Evolutionary conservation across 2,797 vertebrate species (phyloP), one percentile per base, ranked within the genome.

Genomic region (Austrolebias charrua): DNA sequence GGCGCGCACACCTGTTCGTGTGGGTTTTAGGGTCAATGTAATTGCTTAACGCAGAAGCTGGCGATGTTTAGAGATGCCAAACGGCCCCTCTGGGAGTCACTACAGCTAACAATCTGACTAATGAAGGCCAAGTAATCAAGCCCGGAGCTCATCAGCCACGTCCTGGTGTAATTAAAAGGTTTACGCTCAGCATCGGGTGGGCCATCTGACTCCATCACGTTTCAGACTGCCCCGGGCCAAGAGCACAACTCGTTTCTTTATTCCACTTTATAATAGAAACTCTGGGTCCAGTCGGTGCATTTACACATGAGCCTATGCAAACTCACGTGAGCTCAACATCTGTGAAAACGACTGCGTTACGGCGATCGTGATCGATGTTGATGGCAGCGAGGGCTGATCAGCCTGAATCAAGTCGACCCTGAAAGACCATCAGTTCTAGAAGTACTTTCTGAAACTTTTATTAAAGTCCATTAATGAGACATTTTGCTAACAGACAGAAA

Each of bases 91-190:
- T 72, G 89, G 87, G 89, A 90, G 83, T 77, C 79, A 83, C 86
- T 81, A 79, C 79, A 80, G 78, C 84, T 89, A 80, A 83, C 86
- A 84, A 80, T 84, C 81, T 83, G 85, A 85, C 81, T 84, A 86
- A 90, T 86, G 88, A 88, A 89, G 85, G 84, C 81, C 84, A 83
- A 86, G 89, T 87, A 87, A 89, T 91, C 88, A 89, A 86, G 82
- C 83, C 71, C 80, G 74, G 81, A 84, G 83, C 88, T 83, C 88
- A 88, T 90, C 87, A 83, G 56, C 79, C 79, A 80, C 80, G 84
- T 89, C 84, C 11, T 82, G 78, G 81, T 66, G 82, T 89, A 86
- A 90, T 90, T 87, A 88, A 89, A 88, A 87, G 85, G 81, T 89
- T 89, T 88, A 88, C 84, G 83, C 83, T 75, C 74, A 49, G 78